A percentile compares a stretch with the other conserved stretches of the same genome.
Conservation (phyloP, 1,140 invertebrate species). For the Rhagoletis pomonella region DNA sequence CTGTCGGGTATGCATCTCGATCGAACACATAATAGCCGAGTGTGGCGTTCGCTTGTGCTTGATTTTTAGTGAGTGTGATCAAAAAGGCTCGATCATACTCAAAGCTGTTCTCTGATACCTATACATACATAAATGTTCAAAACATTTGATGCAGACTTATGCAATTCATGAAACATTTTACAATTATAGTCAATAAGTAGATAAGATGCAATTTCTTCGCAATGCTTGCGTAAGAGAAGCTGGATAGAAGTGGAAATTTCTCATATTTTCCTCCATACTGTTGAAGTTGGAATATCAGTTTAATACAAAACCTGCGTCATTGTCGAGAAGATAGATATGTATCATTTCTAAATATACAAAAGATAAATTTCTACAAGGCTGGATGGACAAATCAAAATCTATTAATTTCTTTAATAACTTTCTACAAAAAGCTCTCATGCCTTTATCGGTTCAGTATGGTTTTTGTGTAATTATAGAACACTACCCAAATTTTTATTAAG, state of each 20-base stretch:
- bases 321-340: background rate
- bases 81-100: too few relatives aligned
- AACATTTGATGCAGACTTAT: background rate
- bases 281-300: background rate
- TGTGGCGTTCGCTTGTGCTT: too few relatives aligned
- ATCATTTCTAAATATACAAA: conserved; percentile 18
- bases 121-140: background rate
- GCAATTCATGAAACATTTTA: background rate
- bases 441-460: too few relatives aligned
- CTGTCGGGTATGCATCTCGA: too few relatives aligned
- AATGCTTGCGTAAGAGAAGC: conserved; percentile 2
- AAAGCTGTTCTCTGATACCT: too few relatives aligned
- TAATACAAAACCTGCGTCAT: background rate
- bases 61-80: too few relatives aligned
- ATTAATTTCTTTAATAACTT: too few relatives aligned
- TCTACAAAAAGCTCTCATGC: too few relatives aligned
- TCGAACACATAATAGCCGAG: too few relatives aligned
- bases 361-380: background rate
- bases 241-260: background rate
- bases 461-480: too few relatives aligned
- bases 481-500: too few relatives aligned
- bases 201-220: background rate
- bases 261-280: background rate
- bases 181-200: background rate
- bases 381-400: too few relatives aligned